Base-by-base conservation (phyloP, 2,797 vertebrate genomes). In the Rhincodon typus region DNA sequence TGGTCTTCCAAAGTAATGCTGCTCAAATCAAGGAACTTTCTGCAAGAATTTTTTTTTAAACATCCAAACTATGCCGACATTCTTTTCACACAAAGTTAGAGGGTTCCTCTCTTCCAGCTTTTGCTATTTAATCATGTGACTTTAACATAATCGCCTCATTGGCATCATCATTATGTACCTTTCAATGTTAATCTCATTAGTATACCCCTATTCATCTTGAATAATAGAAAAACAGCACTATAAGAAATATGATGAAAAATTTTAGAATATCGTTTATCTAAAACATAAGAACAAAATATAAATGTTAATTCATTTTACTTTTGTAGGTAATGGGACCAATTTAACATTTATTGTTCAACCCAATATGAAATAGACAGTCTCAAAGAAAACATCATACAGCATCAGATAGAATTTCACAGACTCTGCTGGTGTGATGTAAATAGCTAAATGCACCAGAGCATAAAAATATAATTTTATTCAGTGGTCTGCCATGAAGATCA, bases 401-500 rank as follows among this genome's bases (percentile, higher is more conserved):
- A 95, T 95, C 46, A 34, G 30, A 7, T 53, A 95, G 27, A 95
- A 95, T 57, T 72, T 77, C 50, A 19, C 53, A 77, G 77, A 77
- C 46, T 72, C 70, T 95, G 25, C 46, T 95, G 46, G 67, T 72
- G 70, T 74, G 30, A 53, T 53, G 34, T 46, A 53, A 74, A 53
- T 77, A 93, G 90, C 34, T 69, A n/a, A 69, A n/a, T 38, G n/a
- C 90, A 69, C 8, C 62, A 93, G 90, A 69, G 90, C 90, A 93
- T 42, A 69, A 69, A 69, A 93, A 10, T 93, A 21, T n/a, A 93
- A 69, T 93, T 93, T 69, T 69, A 69, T 69, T 93, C 90, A 93
- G n/a, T 93, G 66, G n/a, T 67, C 62, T 93, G 66, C 90, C 90
- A 93, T 93, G 90, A 19, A 21, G 62, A 93, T 93, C 94, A 72